These are phyloP conservation scores for Tipula unca DNA, from an alignment of 2,888 invertebrate species.

Conservation along the genomic window DNA sequence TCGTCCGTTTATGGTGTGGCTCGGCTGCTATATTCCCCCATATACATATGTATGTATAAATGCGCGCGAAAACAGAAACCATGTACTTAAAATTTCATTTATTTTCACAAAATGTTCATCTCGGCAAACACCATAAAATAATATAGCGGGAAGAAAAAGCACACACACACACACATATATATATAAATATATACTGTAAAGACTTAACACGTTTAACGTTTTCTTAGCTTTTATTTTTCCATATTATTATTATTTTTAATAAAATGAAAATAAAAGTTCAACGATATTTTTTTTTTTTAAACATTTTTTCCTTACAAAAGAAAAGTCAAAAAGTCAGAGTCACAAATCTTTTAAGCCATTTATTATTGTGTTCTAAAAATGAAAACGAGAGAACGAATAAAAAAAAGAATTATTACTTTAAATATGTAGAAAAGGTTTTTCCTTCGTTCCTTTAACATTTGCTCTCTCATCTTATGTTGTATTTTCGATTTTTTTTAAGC, in stretches of 20 bases:
- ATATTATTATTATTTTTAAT: conserved; percentile 8
- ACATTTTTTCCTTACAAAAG: not conserved
- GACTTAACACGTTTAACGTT: not conserved
- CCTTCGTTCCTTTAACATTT: not conserved
- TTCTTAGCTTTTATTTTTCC: not conserved
- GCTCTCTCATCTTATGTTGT: conserved; percentile 17
- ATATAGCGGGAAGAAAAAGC: not conserved
- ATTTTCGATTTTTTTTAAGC: not conserved
- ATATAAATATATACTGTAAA: not conserved
- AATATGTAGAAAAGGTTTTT: conserved; percentile 16
- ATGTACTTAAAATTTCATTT: not conserved
- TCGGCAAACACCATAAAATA: not conserved
- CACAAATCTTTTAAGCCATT: conserved; percentile 19
- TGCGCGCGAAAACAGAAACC: not conserved
- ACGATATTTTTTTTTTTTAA: not conserved
- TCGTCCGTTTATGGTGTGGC: not conserved
- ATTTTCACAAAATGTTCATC: not conserved
- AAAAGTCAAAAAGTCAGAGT: conserved; percentile 19
- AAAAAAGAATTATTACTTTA: conserved; percentile 15
- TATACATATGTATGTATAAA: too few relatives aligned
- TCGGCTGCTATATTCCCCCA: too few relatives aligned
- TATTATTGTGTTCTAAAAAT: conserved; percentile 17
- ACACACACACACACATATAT: not conserved
- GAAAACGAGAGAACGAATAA: conserved; percentile 15
- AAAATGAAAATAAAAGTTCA: conserved; percentile 2